Evolutionary conservation across 2,797 vertebrate genomes (phyloP).

Genomic region (Pempheris klunzingeri): DNA sequence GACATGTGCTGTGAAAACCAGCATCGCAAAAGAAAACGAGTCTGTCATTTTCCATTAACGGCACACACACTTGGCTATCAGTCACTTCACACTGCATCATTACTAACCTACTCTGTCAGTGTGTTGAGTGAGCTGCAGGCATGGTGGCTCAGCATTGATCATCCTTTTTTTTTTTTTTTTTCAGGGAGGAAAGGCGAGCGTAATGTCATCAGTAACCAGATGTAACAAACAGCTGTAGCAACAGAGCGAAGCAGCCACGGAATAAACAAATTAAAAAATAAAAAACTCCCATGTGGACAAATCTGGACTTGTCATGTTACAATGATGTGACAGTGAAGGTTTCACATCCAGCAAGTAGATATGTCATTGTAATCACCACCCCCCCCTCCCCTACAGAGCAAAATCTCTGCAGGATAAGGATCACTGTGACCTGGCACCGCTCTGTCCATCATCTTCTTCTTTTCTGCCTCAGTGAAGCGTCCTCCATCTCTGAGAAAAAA

Average conservation of each 20-base stretch:
- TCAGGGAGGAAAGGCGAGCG: slow-evolving; percentile 36
- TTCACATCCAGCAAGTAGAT: slow-evolving; percentile 12
- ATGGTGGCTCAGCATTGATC: slow-evolving; percentile 63
- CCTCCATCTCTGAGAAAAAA: slow-evolving; percentile 34
- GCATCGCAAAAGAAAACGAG: slow-evolving; percentile 62
- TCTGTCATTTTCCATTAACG: slow-evolving; percentile 75
- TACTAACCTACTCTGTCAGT: slow-evolving; percentile 74
- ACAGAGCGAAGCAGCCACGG: slow-evolving; percentile 6
- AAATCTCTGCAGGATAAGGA: slow-evolving; percentile 42
- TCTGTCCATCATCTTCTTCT: slow-evolving; percentile 40
- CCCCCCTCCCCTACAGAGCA: background rate
- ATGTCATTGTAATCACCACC: slow-evolving; percentile 20
- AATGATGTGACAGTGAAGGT: slow-evolving; percentile 18
- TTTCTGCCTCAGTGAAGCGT: slow-evolving; percentile 37
- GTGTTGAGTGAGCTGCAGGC: slow-evolving; percentile 76
- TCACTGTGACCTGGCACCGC: slow-evolving; percentile 55
- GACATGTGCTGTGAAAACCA: slow-evolving; percentile 64
- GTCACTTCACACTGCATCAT: slow-evolving; percentile 76
- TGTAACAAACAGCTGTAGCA: slow-evolving; percentile 32
- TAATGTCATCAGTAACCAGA: slow-evolving; percentile 54
- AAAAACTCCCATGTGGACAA: slow-evolving; percentile 15
- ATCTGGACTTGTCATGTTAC: slow-evolving; percentile 16
- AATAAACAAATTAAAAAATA: no score
- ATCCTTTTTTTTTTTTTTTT: no score
- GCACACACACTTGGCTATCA: slow-evolving; percentile 68